phyloP scores from a whole-genome alignment of 2,797 vertebrate genomes.

The Trachops cirrhosus region DNA sequence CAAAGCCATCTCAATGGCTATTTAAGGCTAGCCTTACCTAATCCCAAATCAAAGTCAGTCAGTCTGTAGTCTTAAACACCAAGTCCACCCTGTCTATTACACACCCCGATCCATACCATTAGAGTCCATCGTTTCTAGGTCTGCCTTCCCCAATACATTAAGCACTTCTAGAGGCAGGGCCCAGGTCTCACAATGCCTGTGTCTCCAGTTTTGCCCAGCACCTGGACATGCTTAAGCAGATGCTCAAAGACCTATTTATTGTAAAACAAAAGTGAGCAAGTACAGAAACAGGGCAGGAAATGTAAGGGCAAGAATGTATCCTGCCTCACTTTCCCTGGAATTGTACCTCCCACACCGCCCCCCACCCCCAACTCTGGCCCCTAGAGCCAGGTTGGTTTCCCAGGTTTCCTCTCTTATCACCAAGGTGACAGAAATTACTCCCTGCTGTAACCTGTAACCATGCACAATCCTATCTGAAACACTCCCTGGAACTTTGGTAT shows the following conservation, averaged over 20 bases:
- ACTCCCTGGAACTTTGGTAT: background rate
- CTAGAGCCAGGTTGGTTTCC: background rate
- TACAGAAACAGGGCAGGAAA: background rate
- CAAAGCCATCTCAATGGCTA: background rate
- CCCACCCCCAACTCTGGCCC: background rate
- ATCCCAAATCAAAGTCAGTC: background rate
- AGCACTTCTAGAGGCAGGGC: background rate
- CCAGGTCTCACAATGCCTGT: background rate
- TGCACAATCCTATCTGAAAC: background rate
- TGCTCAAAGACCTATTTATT: background rate
- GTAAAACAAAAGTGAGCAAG: background rate
- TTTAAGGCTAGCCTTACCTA: background rate
- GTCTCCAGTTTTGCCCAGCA: background rate
- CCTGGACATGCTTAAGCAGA: background rate
- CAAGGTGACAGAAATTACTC: background rate
- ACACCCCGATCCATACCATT: background rate
- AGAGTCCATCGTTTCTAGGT: background rate
- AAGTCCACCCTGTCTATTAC: background rate
- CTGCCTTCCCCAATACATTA: background rate
- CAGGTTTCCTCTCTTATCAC: constrained; percentile 11
- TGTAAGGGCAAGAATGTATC: background rate
- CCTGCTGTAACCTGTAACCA: background rate
- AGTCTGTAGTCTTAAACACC: background rate
- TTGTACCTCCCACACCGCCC: background rate
- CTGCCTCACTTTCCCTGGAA: background rate